Percentiles rank a stretch among this genome's conserved stretches.
Evolutionary conservation across 2,113 vertebrate species (phyloP).

Genomic region (Vulpes vulpes): DNA sequence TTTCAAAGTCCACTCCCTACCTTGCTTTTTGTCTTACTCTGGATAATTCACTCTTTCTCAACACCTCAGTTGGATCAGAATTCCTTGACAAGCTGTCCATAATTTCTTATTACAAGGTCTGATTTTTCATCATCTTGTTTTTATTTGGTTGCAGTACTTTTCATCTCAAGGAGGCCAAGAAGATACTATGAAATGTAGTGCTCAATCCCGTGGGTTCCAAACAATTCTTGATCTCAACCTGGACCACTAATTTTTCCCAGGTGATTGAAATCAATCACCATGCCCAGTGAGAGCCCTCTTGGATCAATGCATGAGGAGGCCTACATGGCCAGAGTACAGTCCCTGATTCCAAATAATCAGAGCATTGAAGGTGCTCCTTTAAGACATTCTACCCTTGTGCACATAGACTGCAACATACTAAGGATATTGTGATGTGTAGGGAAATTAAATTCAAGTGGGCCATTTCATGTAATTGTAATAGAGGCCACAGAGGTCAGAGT

Average conservation of each 20-base stretch:
- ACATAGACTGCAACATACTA: neutral
- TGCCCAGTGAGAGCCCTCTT: neutral
- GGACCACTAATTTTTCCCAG: neutral
- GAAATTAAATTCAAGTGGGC: neutral
- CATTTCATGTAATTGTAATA: neutral
- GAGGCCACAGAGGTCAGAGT: neutral
- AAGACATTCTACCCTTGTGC: neutral
- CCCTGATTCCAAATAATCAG: neutral
- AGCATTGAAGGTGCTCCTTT: neutral
- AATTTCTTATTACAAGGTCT: neutral
- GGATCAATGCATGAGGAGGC: neutral
- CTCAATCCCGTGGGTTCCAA: neutral
- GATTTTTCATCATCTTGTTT: neutral
- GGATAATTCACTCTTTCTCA: neutral
- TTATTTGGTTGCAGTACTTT: neutral
- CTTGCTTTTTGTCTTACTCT: neutral
- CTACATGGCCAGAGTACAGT: neutral
- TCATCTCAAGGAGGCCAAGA: neutral
- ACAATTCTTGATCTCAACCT: neutral
- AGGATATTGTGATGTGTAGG: too few relatives aligned
- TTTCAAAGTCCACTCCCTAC: neutral
- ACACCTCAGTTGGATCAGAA: neutral
- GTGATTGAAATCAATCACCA: neutral
- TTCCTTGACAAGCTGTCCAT: neutral
- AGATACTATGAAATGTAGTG: too few relatives aligned